These are phyloP conservation scores for Embiotoca jacksoni DNA, from an alignment of 2,113 vertebrate genomes.

Conservation along the genomic window DNA sequence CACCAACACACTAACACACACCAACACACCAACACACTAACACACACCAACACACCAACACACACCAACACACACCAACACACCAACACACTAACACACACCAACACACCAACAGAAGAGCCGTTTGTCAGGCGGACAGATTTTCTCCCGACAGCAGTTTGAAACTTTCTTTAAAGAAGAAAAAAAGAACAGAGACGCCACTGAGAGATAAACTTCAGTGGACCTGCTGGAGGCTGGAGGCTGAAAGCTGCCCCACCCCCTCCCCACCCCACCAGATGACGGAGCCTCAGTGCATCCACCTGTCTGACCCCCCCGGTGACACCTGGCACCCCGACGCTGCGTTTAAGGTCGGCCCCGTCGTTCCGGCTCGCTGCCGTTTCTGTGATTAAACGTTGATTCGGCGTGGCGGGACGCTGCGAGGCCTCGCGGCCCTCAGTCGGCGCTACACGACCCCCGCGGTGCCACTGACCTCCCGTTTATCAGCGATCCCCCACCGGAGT, in stretches of 20 bases:
- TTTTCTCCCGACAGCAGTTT: slow-evolving; percentile 43
- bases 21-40: no score
- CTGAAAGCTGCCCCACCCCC: slow-evolving; percentile 2
- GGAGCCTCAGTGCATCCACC: not conserved
- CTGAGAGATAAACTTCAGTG: no score
- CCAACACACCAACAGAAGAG: not conserved
- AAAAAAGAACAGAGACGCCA: no score
- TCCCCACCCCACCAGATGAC: no score
- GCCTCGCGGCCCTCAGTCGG: not conserved
- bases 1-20: no score
- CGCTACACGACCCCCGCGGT: not conserved
- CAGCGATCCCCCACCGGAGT: not conserved
- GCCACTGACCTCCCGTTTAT: slow-evolving; percentile 53
- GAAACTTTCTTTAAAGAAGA: slow-evolving; percentile 39
- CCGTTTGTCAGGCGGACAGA: slow-evolving; percentile 14
- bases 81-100: no score
- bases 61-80: no score
- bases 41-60: no score
- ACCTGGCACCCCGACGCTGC: not conserved
- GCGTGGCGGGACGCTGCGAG: slow-evolving; percentile 12
- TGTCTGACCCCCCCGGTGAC: not conserved
- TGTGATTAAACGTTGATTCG: slow-evolving; percentile 14
- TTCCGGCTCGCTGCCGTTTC: not conserved
- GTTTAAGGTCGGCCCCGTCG: slow-evolving; percentile 11
- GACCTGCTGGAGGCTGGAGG: slow-evolving; percentile 30